Base-by-base conservation (phyloP, 2,888 invertebrate species). In the Dynastes maya region DNA sequence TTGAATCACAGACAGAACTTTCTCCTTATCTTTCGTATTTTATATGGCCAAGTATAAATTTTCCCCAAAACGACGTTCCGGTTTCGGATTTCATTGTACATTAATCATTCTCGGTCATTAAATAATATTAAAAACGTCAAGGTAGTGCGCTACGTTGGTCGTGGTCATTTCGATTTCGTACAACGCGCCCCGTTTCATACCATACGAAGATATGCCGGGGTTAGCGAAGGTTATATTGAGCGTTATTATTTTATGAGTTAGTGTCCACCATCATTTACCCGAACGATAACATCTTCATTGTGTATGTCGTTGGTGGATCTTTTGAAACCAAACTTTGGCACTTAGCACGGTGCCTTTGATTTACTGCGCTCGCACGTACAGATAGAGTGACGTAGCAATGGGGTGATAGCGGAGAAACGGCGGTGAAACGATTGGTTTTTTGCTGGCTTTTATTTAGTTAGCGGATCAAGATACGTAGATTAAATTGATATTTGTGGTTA, bases 71-170 rank as follows among this genome's bases (percentile, higher is more conserved):
- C 78, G 45, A 61, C 72, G 61, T 72, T 61, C 29, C 72, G 72
- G 58, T 61, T 72, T 72, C 37, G 61, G 45, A 58, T 72, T 72
- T 13, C 72, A 45, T 72, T 72, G 40, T 72, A 72, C 72, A 78
- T 82, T 82, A 81, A 82, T 82, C 80, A 82, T 77, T 77, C 74
- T 68, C 79, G 78, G 71, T 71, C 80, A 79, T 80, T 82, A 81
- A 82, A 82, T 78, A 80, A 78, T 78, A 79, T 80, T 80, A 80
- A 82, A 80, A 82, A 79, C 75, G 80, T 80, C 80, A 78, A 78
- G 80, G 79, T 79, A 77, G 63, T 70, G 78, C 64, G 78, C 76
- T 16, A 53, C 1, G 53, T 0, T n/a, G 53, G 53, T n/a, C 16
- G 61, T 29, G 40, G 75, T 76, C 80, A 80, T 80, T 81, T 79